Conservation (phyloP, 2,113 vertebrate genomes). For the Triplophysa dalaica region DNA sequence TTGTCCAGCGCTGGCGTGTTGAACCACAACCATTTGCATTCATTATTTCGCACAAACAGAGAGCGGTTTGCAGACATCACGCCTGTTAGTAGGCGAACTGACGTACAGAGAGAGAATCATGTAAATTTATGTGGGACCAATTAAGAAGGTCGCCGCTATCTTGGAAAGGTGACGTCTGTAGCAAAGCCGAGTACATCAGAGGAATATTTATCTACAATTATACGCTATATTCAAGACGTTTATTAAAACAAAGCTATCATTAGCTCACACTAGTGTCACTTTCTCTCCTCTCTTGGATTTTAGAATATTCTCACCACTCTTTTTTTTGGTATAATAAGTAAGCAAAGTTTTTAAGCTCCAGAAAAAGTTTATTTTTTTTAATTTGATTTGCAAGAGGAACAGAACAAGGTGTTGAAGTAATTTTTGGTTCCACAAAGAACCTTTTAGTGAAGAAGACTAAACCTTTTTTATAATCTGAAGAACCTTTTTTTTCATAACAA, state of each 20-base stretch:
- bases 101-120: slow-evolving; percentile 2
- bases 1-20: slow-evolving; percentile 18
- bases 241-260: background rate
- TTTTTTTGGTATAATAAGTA: no score
- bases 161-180: background rate
- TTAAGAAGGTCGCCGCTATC: background rate
- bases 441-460: no score
- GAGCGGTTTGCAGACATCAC: background rate
- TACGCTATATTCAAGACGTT: background rate
- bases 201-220: background rate
- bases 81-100: slow-evolving; percentile 22
- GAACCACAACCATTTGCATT: slow-evolving; percentile 41
- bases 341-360: no score
- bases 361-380: no score
- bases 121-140: slow-evolving; percentile 13
- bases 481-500: no score
- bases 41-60: slow-evolving; percentile 31
- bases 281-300: no score
- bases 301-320: no score
- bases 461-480: no score
- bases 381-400: no score
- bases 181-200: background rate
- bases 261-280: no score
- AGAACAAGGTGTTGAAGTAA: no score
- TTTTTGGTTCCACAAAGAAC: no score